Evolutionary conservation across 1,140 invertebrate genomes (phyloP), one percentile per base, ranked within the genome.

Genomic region (Euwallacea fornicatus): DNA sequence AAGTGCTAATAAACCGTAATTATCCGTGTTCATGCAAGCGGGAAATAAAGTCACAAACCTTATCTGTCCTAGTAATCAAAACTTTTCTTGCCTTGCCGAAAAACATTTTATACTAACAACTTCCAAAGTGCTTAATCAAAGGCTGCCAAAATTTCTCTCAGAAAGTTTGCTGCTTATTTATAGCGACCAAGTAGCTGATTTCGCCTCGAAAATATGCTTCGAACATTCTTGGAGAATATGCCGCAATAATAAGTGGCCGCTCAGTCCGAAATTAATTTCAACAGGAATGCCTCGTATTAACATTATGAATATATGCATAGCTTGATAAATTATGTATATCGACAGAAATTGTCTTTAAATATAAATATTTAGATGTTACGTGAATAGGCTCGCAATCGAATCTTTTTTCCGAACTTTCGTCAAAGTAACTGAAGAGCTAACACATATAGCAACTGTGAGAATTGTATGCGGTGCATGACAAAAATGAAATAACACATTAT

Each of bases 41-140:
- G 46, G 10, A 65, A 65, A 65, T 65, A 65, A 65, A 65, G 62
- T 65, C 54, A 33, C 21, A 33, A 66, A 66, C 53, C 53, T 66
- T 66, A 66, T 66, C 64, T 56, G 64, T 66, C 54, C 53, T 44
- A 33, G 21, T 66, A 58, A 66, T 66, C 64, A 66, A 66, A 66
- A 66, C 11, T 66, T 66, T 66, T 56, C 64, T 43, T 54, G 33
- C 15, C 47, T 58, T 15, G 13, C 43, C 64, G 21, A 56, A 66
- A 66, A 66, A 66, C 64, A 66, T 42, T 58, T 66, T 66, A 55
- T 55, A 42, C 47, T 58, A 43, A 55, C 53, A 56, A 44, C 64
- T 44, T 44, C 54, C 41, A 33, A 66, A 55, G 53, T 66, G 33
- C 64, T 66, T 66, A 58, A 66, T 66, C 64, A 66, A 66, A 66